Evolutionary conservation across 2,797 vertebrate genomes (phyloP).

Genomic region (Octomys mimax): DNA sequence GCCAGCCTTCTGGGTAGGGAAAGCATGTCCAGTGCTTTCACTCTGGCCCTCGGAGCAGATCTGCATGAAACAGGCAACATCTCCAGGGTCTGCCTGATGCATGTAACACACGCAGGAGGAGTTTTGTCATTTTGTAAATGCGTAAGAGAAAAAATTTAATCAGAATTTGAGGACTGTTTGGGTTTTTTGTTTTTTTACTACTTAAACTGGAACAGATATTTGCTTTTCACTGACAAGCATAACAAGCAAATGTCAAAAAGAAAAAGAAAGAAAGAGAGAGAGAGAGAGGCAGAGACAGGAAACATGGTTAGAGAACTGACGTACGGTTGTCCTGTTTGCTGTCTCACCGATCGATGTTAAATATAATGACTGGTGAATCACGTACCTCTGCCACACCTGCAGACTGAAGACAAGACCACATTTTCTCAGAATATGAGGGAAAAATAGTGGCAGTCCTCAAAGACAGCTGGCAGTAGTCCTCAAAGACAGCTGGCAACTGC

Average conservation of each 20-base stretch:
- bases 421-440: not conserved
- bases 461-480: not conserved
- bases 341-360: not conserved
- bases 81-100: not conserved
- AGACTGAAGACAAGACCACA: not conserved
- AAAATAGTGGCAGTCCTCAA: not conserved
- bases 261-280: not conserved
- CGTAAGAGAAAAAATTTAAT: not conserved
- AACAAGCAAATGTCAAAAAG: not conserved
- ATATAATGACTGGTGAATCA: not conserved
- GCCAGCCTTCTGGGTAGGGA: not conserved
- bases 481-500: not conserved
- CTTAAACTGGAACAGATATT: not conserved
- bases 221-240: not conserved
- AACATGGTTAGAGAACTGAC: fast-evolving
- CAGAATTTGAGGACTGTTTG: not conserved
- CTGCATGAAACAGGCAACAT: not conserved
- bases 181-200: not conserved
- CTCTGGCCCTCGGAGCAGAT: not conserved
- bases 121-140: not conserved
- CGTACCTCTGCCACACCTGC: fast-evolving
- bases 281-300: not conserved
- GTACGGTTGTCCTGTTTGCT: fast-evolving
- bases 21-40: not conserved
- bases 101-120: not conserved